These are phyloP conservation scores for Sisyra terminalis DNA, from an alignment of 2,888 invertebrate genomes.

Conservation along the genomic window DNA sequence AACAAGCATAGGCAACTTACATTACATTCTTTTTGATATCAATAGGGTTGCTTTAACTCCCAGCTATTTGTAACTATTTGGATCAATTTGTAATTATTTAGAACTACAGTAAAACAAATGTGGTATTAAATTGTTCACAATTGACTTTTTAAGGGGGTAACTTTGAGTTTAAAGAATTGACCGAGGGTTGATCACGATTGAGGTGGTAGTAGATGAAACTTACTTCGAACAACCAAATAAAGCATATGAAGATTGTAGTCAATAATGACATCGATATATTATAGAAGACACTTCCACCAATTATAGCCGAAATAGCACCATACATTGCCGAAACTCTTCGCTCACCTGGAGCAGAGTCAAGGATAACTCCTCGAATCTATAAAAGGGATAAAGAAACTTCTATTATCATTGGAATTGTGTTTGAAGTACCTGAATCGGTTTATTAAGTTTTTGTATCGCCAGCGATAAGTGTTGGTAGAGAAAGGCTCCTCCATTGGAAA, in stretches of 20 bases:
- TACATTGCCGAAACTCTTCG: constrained; percentile 37
- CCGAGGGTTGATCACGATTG: background rate
- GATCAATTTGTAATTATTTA: too few relatives aligned
- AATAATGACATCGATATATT: constrained; percentile 37
- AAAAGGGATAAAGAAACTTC: too few relatives aligned
- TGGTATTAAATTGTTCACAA: too few relatives aligned
- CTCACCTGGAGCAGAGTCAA: constrained; percentile 55
- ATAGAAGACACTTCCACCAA: constrained; percentile 36
- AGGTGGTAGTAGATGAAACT: constrained; percentile 10
- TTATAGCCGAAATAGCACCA: constrained; percentile 41
- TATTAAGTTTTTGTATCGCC: constrained; percentile 34
- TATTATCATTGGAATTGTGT: background rate
- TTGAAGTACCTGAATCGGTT: constrained; percentile 29
- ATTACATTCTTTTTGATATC: too few relatives aligned
- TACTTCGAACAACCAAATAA: constrained; percentile 44
- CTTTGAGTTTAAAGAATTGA: background rate
- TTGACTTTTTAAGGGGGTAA: too few relatives aligned
- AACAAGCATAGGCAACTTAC: too few relatives aligned
- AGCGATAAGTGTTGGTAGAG: constrained; percentile 50
- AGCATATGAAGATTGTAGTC: constrained; percentile 35
- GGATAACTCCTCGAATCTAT: constrained; percentile 44
- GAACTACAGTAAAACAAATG: too few relatives aligned
- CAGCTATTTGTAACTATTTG: too few relatives aligned
- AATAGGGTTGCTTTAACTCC: too few relatives aligned
- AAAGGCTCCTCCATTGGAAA: constrained; percentile 61